Conservation (phyloP, 2,797 vertebrate genomes). For the Smutsia temminckii region DNA sequence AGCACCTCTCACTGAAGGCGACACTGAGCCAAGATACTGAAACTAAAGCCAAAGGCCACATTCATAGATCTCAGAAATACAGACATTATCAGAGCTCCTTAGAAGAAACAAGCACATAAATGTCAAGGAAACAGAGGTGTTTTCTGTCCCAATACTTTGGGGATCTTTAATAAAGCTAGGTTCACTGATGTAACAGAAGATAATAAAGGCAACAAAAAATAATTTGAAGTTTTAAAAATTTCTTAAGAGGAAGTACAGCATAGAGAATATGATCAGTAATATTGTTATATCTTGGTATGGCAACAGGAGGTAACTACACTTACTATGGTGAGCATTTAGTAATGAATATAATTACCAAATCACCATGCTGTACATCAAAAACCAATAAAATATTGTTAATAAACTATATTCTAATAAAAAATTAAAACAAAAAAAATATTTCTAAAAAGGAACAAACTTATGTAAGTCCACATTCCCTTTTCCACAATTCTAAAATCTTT, state of each 20-base stretch:
- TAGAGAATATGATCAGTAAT: too few relatives aligned
- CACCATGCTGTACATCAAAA: too few relatives aligned
- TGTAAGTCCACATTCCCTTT: background rate
- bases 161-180: conserved; percentile 35
- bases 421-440: background rate
- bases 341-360: too few relatives aligned
- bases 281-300: too few relatives aligned
- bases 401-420: too few relatives aligned
- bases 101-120: conserved; percentile 40
- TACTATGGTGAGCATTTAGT: too few relatives aligned
- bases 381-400: too few relatives aligned
- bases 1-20: conserved; percentile 31
- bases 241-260: background rate
- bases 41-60: conserved; percentile 35
- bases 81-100: conserved; percentile 17
- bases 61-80: background rate
- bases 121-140: background rate
- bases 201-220: background rate
- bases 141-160: background rate
- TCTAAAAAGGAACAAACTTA: background rate
- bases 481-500: conserved; percentile 9
- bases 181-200: background rate
- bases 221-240: background rate
- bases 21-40: conserved; percentile 31
- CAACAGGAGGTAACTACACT: too few relatives aligned